Conservation (phyloP, 2,113 vertebrate genomes). For the Misgurnus mizolepis region DNA sequence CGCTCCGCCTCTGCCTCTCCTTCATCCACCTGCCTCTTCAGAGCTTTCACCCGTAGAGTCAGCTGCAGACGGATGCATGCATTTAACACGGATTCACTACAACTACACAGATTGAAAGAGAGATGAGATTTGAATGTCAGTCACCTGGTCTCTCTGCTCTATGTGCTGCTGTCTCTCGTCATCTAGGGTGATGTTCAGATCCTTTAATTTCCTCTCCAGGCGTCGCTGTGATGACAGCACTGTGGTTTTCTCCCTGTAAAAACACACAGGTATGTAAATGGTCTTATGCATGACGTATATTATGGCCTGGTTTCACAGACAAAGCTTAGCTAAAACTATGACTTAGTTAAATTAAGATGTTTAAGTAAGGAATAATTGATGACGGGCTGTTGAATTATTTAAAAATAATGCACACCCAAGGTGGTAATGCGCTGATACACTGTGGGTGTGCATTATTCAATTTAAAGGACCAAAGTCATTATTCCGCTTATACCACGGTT, state of each 20-base stretch:
- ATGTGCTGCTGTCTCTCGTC: constrained; percentile 85
- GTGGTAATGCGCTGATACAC: too few species aligned
- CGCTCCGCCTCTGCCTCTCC: constrained; percentile 91
- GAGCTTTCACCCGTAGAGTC: constrained; percentile 86
- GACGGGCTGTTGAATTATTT: too few species aligned
- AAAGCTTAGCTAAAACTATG: too few species aligned
- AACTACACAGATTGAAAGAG: not conserved
- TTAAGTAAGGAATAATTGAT: too few species aligned
- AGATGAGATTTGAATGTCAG: not conserved
- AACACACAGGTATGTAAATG: not conserved
- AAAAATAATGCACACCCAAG: too few species aligned
- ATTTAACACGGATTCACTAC: not conserved
- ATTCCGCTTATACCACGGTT: too few species aligned
- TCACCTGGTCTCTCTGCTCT: constrained; percentile 92
- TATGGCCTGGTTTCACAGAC: too few species aligned
- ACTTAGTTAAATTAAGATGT: too few species aligned
- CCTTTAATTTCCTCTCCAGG: constrained; percentile 90
- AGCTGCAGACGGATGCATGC: constrained; percentile 76
- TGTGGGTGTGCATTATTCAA: too few species aligned
- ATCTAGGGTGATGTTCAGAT: constrained; percentile 87
- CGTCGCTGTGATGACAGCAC: constrained; percentile 84
- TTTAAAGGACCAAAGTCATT: too few species aligned
- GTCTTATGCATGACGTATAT: not conserved
- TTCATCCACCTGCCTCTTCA: constrained; percentile 94
- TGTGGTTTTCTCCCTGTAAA: constrained; percentile 82